Base-by-base conservation (phyloP, 1,140 invertebrate genomes). In the Lasioglossum albipes region DNA sequence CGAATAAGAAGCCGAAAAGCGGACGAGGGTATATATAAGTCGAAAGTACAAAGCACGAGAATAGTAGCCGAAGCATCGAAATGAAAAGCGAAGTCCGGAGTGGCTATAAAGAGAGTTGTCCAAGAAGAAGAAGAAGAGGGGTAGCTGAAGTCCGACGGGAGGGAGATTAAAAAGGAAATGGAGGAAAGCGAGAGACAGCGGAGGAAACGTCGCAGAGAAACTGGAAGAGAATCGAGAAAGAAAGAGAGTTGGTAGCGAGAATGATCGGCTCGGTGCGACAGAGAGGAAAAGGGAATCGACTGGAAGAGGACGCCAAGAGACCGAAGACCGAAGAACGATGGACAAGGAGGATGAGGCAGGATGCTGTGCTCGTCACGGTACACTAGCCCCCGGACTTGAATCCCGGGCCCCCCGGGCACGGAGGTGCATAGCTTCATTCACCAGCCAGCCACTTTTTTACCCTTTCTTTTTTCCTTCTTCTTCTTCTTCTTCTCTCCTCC, bases 361-460 rank as follows among this genome's bases (percentile, higher is more conserved):
- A 91, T 92, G 90, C 90, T 91, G 90, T 83, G 87, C 88, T 79
- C 90, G 91, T 91, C 91, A 91, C 89, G 91, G 91, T 91, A 91
- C 88, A 90, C 90, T 91, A 89, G 90, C 87, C 90, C 87, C 89
- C 84, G 89, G 90, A 90, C 90, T 90, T 90, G 90, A 91, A 90
- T 91, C 87, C 87, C 82, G 82, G 82, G 85, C 87, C 90, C 90
- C 91, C 88, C 84, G 89, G 90, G 84, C 86, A 90, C 84, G 84
- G 81, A 84, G 79, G 73, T 81, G 71, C 74, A 83, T 88, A 84
- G 79, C 75, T 85, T 83, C 81, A 75, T 84, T 85, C 75, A 85
- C 73, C 81, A 79, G 84, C 79, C 69, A 74, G 74, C 79, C 65
- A 54, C 80, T 77, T 79, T 81, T 72, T 67, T 54, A 79, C 73